These are phyloP conservation scores for Tinamus guttatus DNA, from an alignment of 2,113 vertebrate species.

Conservation along the genomic window DNA sequence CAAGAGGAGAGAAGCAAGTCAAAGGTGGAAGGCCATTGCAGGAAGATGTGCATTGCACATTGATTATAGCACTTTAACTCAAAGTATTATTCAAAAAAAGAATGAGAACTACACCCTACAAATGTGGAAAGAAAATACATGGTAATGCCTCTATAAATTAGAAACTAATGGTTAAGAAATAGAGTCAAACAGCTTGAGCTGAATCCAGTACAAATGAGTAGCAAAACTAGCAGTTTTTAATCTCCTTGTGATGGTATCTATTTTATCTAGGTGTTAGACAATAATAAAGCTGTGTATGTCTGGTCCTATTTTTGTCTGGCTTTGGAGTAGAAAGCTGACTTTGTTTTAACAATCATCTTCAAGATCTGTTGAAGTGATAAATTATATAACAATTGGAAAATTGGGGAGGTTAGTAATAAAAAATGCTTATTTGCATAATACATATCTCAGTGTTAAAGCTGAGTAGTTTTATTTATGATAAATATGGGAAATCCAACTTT, in stretches of 20 bases:
- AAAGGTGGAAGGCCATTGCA: slow-evolving; percentile 26
- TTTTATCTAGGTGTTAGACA: slow-evolving; percentile 30
- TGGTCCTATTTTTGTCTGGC: slow-evolving; percentile 26
- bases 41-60: slow-evolving; percentile 8
- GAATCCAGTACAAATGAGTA: slow-evolving; percentile 57
- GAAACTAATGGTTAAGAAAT: slow-evolving; percentile 66
- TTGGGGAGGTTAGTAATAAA: slow-evolving; percentile 62
- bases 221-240: slow-evolving; percentile 56
- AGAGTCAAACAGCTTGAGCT: slow-evolving; percentile 39
- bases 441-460: slow-evolving; percentile 79
- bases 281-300: slow-evolving; percentile 34
- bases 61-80: slow-evolving; percentile 19
- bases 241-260: slow-evolving; percentile 18
- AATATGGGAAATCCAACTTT: slow-evolving; percentile 76
- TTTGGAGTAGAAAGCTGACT: slow-evolving; percentile 40
- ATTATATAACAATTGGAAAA: slow-evolving; percentile 42
- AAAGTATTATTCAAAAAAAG: slow-evolving; percentile 18
- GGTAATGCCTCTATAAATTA: slow-evolving; percentile 59
- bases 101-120: slow-evolving; percentile 9
- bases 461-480: slow-evolving; percentile 80
- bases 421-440: slow-evolving; percentile 82
- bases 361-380: slow-evolving; percentile 29
- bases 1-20: slow-evolving; percentile 31
- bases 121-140: slow-evolving; percentile 38
- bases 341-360: slow-evolving; percentile 23